These are phyloP conservation scores for Volucella bombylans DNA, from an alignment of 2,888 invertebrate genomes.

Conservation along the genomic window DNA sequence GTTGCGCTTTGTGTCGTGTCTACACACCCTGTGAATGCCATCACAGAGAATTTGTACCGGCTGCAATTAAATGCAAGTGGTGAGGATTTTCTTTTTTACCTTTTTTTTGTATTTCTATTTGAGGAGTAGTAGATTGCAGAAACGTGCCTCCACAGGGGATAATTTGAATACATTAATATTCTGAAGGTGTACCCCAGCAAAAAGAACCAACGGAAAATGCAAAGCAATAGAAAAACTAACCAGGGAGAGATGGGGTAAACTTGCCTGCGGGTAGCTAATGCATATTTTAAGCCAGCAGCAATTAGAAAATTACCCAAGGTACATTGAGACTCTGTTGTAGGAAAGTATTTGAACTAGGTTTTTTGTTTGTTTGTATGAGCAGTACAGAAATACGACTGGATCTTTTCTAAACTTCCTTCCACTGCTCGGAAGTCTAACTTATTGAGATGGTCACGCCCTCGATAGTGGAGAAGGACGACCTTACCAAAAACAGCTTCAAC, in stretches of 20 bases:
- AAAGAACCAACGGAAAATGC: neutral
- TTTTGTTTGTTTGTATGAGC: too few relatives aligned
- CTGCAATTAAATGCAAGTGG: constrained; percentile 55
- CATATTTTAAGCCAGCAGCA: constrained; percentile 34
- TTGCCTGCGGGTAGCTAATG: constrained; percentile 28
- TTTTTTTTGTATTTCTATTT: too few relatives aligned
- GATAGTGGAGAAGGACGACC: too few relatives aligned
- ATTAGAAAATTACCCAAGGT: constrained; percentile 2
- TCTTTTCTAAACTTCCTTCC: too few relatives aligned
- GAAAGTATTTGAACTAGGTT: too few relatives aligned
- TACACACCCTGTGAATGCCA: constrained; percentile 1
- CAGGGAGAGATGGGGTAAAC: constrained; percentile 5
- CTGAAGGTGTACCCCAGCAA: constrained; percentile 28
- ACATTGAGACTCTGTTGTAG: too few relatives aligned
- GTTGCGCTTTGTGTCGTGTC: constrained; percentile 20
- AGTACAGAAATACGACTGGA: too few relatives aligned
- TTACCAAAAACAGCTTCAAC: too few relatives aligned
- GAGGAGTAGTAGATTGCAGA: constrained; percentile 34
- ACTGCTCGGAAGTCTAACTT: too few relatives aligned
- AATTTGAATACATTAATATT: constrained; percentile 64
- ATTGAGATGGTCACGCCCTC: too few relatives aligned
- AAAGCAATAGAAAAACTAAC: constrained; percentile 2
- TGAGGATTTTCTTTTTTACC: constrained; percentile 8
- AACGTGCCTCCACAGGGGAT: constrained; percentile 58
- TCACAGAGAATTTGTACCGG: constrained; percentile 33